phyloP scores from a whole-genome alignment of 2,113 vertebrate species.

The Salvelinus alpinus region DNA sequence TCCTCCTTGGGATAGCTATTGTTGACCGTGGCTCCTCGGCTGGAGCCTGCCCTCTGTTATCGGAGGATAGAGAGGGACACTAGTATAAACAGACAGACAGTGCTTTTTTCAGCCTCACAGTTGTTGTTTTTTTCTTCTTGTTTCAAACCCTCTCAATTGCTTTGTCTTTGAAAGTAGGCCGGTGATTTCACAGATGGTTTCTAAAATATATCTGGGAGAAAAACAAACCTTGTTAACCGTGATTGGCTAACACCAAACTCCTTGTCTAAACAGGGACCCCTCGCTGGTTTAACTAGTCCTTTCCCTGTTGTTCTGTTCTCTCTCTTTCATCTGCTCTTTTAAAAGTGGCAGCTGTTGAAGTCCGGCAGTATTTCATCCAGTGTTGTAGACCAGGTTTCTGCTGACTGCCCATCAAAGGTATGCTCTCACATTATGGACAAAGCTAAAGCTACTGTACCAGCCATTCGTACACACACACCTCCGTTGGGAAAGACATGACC shows the following conservation, averaged over 20 bases:
- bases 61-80: background rate
- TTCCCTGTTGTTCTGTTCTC: too few species aligned
- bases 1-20: background rate
- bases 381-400: background rate
- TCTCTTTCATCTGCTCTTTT: background rate
- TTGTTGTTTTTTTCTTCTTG: background rate
- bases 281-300: too few species aligned
- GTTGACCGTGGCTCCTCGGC: background rate
- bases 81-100: background rate
- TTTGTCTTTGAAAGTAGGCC: background rate
- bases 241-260: background rate
- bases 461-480: background rate
- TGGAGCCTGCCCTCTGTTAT: background rate
- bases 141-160: background rate
- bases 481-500: slow-evolving; percentile 10
- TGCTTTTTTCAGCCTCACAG: background rate
- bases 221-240: slow-evolving; percentile 11
- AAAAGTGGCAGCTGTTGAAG: slow-evolving; percentile 48
- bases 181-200: slow-evolving; percentile 6
- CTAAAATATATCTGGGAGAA: background rate
- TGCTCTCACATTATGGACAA: too few species aligned
- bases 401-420: too few species aligned
- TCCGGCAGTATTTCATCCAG: slow-evolving; percentile 30
- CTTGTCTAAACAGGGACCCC: slow-evolving; percentile 1
- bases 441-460: slow-evolving; percentile 3